These are phyloP conservation scores for Beaufortia kweichowensis DNA, from an alignment of 2,113 vertebrate species.

Conservation along the genomic window DNA sequence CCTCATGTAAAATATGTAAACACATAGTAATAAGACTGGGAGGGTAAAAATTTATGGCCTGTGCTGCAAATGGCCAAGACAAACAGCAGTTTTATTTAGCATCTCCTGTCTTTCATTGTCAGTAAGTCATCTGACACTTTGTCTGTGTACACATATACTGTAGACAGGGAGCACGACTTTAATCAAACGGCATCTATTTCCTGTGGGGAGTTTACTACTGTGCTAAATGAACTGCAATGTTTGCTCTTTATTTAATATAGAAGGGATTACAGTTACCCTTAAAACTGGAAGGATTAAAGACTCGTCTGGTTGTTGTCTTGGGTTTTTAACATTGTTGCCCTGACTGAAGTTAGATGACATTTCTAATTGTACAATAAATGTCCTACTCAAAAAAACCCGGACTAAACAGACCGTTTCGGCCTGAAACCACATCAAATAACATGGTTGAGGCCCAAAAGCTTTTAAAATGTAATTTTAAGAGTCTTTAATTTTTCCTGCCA, in stretches of 20 bases:
- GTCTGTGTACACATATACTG: background rate
- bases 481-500: background rate
- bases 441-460: background rate
- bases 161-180: slow-evolving; percentile 24
- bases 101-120: slow-evolving; percentile 45
- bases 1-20: slow-evolving; percentile 42
- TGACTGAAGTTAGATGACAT: slow-evolving; percentile 59
- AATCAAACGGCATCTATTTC: slow-evolving; percentile 13
- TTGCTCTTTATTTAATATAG: slow-evolving; percentile 61
- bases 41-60: slow-evolving; percentile 40
- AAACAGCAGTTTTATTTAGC: slow-evolving; percentile 53
- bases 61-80: slow-evolving; percentile 46
- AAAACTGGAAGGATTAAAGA: slow-evolving; percentile 53
- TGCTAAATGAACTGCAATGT: slow-evolving; percentile 51
- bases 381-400: slow-evolving; percentile 36
- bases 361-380: slow-evolving; percentile 63
- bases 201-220: slow-evolving; percentile 39
- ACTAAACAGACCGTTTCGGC: background rate
- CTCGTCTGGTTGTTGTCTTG: slow-evolving; percentile 50
- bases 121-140: slow-evolving; percentile 52
- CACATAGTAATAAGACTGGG: slow-evolving; percentile 38
- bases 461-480: background rate
- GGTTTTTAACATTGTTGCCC: slow-evolving; percentile 50
- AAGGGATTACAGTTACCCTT: slow-evolving; percentile 53
- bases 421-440: slow-evolving; percentile 16